Evolutionary conservation across 2,113 vertebrate genomes (phyloP).

Genomic region (Erythrocebus patas): DNA sequence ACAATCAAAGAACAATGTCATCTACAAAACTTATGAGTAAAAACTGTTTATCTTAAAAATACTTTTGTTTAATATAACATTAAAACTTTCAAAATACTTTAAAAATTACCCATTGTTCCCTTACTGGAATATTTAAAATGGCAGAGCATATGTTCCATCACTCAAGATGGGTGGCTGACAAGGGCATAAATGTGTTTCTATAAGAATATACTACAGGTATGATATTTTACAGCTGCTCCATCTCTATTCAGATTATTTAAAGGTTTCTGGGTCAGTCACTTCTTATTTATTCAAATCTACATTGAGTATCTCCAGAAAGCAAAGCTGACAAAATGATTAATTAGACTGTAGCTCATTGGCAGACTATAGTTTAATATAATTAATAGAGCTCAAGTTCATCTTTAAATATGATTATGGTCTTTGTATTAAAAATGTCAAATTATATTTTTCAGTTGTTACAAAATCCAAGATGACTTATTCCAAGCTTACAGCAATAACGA

Average conservation of each 20-base stretch:
- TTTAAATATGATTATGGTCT: constrained; percentile 83
- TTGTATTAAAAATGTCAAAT: constrained; percentile 82
- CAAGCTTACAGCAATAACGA: constrained; percentile 58
- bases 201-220: constrained; percentile 20
- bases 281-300: constrained; percentile 86
- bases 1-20: constrained; percentile 80
- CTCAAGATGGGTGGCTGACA: not conserved
- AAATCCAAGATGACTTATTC: constrained; percentile 79
- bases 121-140: constrained; percentile 7
- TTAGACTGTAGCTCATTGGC: constrained; percentile 84
- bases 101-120: not conserved
- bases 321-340: constrained; percentile 87
- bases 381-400: constrained; percentile 85
- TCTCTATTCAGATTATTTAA: constrained; percentile 77
- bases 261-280: constrained; percentile 78
- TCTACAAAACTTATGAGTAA: constrained; percentile 77
- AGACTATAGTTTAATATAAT: constrained; percentile 84
- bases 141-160: not conserved
- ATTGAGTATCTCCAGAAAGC: constrained; percentile 83
- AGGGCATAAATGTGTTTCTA: not conserved
- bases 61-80: not conserved
- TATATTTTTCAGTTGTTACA: constrained; percentile 78
- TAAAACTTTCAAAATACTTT: not conserved
- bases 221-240: constrained; percentile 64
- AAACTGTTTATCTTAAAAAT: constrained; percentile 56